phyloP scores from a whole-genome alignment of 2,113 vertebrate genomes.

The Narcine bancroftii region DNA sequence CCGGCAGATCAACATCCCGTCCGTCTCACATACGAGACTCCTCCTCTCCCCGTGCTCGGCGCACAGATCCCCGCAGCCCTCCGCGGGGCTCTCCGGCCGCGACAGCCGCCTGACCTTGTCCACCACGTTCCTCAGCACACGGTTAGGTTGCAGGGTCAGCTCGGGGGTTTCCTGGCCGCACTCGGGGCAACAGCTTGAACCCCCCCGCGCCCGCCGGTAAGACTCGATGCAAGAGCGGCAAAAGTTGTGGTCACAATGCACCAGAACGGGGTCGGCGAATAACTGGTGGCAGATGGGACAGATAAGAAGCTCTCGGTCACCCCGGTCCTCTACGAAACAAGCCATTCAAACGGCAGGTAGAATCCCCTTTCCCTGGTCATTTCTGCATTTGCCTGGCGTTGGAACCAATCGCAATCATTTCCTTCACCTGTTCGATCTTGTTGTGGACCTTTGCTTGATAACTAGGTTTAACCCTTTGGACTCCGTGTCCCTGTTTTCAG shows the following conservation, averaged over 20 bases:
- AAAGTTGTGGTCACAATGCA: neutral
- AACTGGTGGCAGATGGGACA: neutral
- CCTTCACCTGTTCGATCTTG: no score
- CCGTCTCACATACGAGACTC: neutral
- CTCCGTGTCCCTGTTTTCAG: no score
- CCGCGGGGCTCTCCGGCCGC: neutral
- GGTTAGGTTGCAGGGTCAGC: neutral
- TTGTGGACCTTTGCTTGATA: no score
- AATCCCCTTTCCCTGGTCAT: no score
- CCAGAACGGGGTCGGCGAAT: neutral
- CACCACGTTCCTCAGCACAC: neutral
- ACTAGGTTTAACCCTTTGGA: no score
- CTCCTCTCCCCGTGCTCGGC: neutral
- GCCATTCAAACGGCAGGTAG: neutral
- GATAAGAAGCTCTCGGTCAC: neutral
- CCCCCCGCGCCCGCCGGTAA: neutral
- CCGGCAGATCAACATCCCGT: neutral
- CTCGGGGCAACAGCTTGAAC: neutral
- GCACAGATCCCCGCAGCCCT: neutral
- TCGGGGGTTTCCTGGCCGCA: neutral
- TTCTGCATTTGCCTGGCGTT: no score
- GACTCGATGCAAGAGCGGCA: neutral
- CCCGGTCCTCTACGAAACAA: neutral
- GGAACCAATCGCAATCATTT: no score
- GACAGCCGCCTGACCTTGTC: neutral